Evolutionary conservation across 2,113 vertebrate species (phyloP).

Genomic region (Clarias gariepinus): DNA sequence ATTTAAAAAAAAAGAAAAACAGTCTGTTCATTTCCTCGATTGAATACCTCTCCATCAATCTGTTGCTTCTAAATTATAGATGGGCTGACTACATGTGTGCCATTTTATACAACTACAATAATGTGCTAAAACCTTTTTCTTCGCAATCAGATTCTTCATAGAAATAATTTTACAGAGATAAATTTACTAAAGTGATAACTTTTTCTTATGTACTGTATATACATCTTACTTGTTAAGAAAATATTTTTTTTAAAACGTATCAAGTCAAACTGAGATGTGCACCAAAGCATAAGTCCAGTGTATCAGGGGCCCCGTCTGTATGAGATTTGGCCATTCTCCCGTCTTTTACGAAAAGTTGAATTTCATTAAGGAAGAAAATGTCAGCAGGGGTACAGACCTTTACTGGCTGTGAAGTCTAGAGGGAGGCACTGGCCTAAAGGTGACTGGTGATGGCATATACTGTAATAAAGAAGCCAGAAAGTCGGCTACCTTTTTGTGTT

Average conservation of each 20-base stretch:
- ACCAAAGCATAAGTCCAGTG: background rate
- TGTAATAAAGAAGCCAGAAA: constrained; percentile 38
- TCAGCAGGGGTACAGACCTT: constrained; percentile 46
- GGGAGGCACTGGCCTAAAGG: constrained; percentile 38
- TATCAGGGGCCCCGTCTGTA: background rate
- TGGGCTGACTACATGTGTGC: constrained; percentile 36
- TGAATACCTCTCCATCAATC: constrained; percentile 48
- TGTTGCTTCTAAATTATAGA: constrained; percentile 51
- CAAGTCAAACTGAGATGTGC: background rate
- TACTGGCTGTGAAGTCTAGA: constrained; percentile 36
- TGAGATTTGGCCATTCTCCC: background rate
- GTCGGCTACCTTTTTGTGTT: constrained; percentile 24
- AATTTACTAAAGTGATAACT: background rate
- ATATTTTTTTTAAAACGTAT: background rate
- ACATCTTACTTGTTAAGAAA: background rate
- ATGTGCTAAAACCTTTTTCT: background rate
- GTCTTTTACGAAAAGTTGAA: constrained; percentile 36
- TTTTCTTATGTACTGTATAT: background rate
- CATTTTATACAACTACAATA: constrained; percentile 26
- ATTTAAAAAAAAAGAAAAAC: constrained; percentile 7
- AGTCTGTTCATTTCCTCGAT: constrained; percentile 42
- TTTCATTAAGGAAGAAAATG: constrained; percentile 50
- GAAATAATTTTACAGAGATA: background rate
- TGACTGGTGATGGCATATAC: constrained; percentile 33
- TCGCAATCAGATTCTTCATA: background rate